phyloP scores from a whole-genome alignment of 2,113 vertebrate species.

The Onychorhynchus coronatus region DNA sequence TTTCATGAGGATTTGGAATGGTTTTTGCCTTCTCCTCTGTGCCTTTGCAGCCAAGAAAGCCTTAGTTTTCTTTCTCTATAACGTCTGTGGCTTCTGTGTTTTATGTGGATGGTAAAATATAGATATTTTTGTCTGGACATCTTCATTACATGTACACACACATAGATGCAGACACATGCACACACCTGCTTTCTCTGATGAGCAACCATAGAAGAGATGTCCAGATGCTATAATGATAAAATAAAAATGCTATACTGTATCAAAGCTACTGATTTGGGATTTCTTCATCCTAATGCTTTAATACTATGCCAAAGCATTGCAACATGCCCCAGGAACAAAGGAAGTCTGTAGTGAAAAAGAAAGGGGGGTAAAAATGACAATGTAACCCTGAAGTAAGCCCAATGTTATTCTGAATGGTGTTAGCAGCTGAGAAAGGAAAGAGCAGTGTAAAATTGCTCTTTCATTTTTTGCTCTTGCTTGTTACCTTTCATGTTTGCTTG shows the following conservation, averaged over 20 bases:
- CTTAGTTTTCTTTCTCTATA: background rate
- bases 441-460: background rate
- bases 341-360: background rate
- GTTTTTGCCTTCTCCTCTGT: background rate
- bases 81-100: background rate
- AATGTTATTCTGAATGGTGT: background rate
- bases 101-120: background rate
- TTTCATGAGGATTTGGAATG: background rate
- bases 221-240: background rate
- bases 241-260: background rate
- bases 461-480: background rate
- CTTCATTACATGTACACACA: background rate
- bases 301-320: background rate
- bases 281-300: slow-evolving; percentile 38
- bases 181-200: background rate
- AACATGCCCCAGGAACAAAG: background rate
- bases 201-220: background rate
- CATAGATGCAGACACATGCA: background rate
- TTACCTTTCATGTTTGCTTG: background rate
- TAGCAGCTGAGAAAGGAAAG: background rate
- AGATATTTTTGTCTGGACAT: background rate
- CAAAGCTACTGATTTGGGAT: background rate
- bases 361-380: background rate
- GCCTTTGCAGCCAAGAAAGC: background rate
- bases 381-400: background rate